A percentile compares a stretch with the other conserved stretches of the same genome.
These are phyloP conservation scores for Trichosurus vulpecula DNA, from an alignment of 2,797 vertebrate genomes.

Conservation along the genomic window DNA sequence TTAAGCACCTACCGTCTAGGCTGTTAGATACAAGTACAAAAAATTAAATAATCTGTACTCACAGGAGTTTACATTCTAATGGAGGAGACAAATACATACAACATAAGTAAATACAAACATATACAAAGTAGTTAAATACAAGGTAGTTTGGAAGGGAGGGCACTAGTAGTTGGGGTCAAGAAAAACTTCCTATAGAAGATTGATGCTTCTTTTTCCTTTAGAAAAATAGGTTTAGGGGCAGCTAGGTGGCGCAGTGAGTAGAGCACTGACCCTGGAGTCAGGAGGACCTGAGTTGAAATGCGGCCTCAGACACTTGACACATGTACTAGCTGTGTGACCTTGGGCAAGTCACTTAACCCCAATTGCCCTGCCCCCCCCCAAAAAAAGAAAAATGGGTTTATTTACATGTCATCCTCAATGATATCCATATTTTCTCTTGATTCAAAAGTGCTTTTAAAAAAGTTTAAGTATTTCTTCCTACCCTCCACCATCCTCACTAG, in stretches of 20 bases:
- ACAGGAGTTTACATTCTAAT: not conserved
- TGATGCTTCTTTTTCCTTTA: not conserved
- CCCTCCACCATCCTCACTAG: too few relatives aligned
- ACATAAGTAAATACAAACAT: not conserved
- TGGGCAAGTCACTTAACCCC: too few relatives aligned
- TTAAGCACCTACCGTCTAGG: not conserved
- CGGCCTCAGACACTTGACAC: too few relatives aligned
- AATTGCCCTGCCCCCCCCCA: too few relatives aligned
- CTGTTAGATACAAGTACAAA: not conserved
- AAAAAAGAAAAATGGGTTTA: too few relatives aligned
- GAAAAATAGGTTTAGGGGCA: too few relatives aligned
- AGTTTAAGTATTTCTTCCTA: too few relatives aligned
- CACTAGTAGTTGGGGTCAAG: not conserved
- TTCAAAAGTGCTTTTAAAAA: too few relatives aligned
- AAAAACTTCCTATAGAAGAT: not conserved
- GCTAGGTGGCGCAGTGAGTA: too few relatives aligned
- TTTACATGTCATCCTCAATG: not conserved
- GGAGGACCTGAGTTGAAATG: too few relatives aligned
- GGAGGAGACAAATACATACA: not conserved
- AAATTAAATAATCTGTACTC: not conserved
- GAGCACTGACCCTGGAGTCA: too few relatives aligned
- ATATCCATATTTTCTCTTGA: not conserved
- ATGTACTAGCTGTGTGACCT: too few relatives aligned
- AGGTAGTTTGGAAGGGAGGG: not conserved
- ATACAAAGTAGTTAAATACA: not conserved